Percentiles rank a stretch among this genome's conserved stretches.
phyloP scores from a whole-genome alignment of 2,888 invertebrate genomes.

The Acleris emargana region DNA sequence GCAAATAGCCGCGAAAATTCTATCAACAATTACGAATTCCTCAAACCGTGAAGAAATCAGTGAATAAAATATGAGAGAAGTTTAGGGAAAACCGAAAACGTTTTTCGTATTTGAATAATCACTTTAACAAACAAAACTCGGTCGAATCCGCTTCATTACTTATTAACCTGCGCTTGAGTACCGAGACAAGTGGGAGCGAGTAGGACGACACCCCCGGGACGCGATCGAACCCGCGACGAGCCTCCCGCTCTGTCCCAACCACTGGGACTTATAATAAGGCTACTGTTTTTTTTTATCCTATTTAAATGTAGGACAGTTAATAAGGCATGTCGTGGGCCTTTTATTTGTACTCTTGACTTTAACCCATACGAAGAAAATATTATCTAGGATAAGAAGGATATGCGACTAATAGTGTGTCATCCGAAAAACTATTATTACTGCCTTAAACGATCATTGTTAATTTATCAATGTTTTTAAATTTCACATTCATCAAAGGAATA shows the following conservation, averaged over 20 bases:
- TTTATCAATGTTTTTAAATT: slow-evolving; percentile 53
- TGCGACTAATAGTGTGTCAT: too few species aligned
- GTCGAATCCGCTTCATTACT: slow-evolving; percentile 78
- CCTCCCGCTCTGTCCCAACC: slow-evolving; percentile 27
- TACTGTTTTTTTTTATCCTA: slow-evolving; percentile 17
- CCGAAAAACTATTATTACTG: too few species aligned
- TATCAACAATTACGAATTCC: slow-evolving; percentile 72
- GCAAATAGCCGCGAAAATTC: slow-evolving; percentile 54
- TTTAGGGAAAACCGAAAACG: slow-evolving; percentile 79
- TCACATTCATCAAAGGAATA: slow-evolving; percentile 56
- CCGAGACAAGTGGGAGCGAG: slow-evolving; percentile 58
- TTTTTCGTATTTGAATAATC: slow-evolving; percentile 83
- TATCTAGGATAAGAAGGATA: too few species aligned
- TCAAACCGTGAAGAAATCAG: slow-evolving; percentile 74
- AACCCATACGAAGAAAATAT: too few species aligned
- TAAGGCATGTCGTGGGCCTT: too few species aligned
- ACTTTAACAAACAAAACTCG: slow-evolving; percentile 82
- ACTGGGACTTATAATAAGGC: slow-evolving; percentile 27
- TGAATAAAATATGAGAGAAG: slow-evolving; percentile 82
- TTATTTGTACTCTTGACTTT: too few species aligned
- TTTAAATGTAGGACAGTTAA: not conserved
- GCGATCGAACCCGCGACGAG: slow-evolving; percentile 30
- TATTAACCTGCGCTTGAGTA: slow-evolving; percentile 75
- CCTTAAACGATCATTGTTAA: too few species aligned
- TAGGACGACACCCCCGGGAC: slow-evolving; percentile 33